phyloP scores from a whole-genome alignment of 35 echinoderm and acorn worm species.

The Ophiothrix spiculata region DNA sequence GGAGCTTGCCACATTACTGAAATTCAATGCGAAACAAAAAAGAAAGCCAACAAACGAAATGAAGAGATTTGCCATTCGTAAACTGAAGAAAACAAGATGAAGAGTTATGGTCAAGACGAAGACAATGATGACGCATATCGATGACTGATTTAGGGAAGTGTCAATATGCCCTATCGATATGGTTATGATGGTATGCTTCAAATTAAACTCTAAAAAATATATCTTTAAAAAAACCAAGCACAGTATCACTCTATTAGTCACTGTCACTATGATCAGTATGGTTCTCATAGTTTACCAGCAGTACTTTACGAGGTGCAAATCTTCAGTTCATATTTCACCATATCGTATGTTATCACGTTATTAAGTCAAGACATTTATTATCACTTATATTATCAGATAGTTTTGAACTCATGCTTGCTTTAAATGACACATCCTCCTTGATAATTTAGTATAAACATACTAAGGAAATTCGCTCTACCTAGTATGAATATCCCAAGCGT shows the following conservation, averaged over 20 bases:
- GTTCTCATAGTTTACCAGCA: not conserved
- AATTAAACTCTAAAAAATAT: not conserved
- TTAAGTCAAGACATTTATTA: not conserved
- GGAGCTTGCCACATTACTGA: too few species aligned
- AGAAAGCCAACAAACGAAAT: too few species aligned
- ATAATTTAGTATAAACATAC: not conserved
- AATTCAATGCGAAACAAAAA: too few species aligned
- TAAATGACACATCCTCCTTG: not conserved
- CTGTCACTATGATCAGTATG: not conserved
- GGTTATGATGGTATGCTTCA: not conserved
- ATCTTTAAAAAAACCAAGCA: not conserved
- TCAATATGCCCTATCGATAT: not conserved
- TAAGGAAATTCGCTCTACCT: slow-evolving; percentile 1
- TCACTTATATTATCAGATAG: not conserved
- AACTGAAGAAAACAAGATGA: too few species aligned
- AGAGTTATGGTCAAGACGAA: too few species aligned
- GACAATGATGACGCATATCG: too few species aligned
- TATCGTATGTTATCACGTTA: too few species aligned
- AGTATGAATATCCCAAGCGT: not conserved
- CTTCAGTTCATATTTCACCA: not conserved
- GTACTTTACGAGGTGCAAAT: not conserved
- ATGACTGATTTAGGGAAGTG: too few species aligned
- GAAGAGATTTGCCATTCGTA: too few species aligned
- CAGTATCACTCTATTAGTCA: not conserved
- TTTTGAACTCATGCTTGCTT: not conserved